A percentile compares a stretch with the other conserved stretches of the same genome.
phyloP scores from a whole-genome alignment of 2,113 vertebrate genomes.

The Strix aluco region DNA sequence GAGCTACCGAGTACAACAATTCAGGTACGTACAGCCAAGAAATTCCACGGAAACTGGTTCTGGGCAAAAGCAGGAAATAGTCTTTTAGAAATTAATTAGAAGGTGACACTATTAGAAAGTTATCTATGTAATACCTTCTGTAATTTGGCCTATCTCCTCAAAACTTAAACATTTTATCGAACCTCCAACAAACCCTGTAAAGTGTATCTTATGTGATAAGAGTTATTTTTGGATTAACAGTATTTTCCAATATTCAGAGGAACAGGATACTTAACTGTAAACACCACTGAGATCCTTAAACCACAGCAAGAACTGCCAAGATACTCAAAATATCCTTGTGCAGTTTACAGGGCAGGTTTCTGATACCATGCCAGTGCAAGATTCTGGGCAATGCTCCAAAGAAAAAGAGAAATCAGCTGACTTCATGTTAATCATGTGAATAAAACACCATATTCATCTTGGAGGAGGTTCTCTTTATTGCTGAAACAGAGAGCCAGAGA shows the following conservation, averaged over 20 bases:
- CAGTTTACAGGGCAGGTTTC: background rate
- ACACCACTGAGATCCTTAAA: background rate
- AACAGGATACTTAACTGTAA: background rate
- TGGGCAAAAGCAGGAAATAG: background rate
- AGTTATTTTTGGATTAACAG: background rate
- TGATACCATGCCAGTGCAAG: background rate
- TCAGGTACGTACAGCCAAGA: background rate
- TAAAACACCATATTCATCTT: accelerated
- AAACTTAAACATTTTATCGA: background rate
- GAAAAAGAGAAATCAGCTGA: conserved; percentile 23
- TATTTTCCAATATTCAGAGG: background rate
- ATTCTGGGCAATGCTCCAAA: background rate
- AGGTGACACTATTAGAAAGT: background rate
- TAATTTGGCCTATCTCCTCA: background rate
- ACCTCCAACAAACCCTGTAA: background rate
- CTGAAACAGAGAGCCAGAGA: background rate
- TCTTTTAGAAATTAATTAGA: background rate
- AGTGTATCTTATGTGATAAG: background rate
- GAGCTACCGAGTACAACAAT: background rate
- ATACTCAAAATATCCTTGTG: background rate
- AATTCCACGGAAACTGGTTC: background rate
- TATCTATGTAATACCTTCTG: background rate
- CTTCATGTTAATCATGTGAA: background rate
- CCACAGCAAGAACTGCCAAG: background rate
- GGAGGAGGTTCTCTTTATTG: background rate